Evolutionary conservation across 1,140 invertebrate genomes (phyloP).

Genomic region (Goniozus legneri): DNA sequence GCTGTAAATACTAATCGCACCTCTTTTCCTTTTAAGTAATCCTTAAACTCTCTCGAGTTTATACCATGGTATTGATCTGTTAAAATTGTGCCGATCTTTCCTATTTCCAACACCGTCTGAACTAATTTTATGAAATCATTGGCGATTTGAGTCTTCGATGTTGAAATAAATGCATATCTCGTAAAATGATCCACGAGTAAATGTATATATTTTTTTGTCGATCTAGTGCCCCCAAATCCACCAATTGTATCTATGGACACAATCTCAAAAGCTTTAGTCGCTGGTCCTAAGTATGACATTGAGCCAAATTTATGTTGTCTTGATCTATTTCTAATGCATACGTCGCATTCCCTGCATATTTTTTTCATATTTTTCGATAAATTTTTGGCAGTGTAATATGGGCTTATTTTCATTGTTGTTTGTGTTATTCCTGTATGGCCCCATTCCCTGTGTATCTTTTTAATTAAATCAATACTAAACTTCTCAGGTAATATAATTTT

Average conservation of each 20-base stretch:
- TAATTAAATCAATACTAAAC: background rate
- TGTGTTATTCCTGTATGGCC: background rate
- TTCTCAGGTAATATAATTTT: background rate
- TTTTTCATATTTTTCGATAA: background rate
- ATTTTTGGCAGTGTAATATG: background rate
- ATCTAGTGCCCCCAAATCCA: background rate
- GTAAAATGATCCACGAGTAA: constrained; percentile 3
- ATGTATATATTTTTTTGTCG: constrained; percentile 5
- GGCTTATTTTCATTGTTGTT: background rate
- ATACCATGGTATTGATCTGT: constrained; percentile 3
- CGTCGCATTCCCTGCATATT: background rate
- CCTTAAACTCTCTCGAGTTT: constrained; percentile 4
- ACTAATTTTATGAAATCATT: constrained; percentile 1
- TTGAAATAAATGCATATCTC: constrained; percentile 1
- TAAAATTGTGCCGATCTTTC: background rate
- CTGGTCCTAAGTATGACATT: constrained; percentile 1
- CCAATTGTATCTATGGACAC: constrained; percentile 6
- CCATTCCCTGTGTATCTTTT: background rate
- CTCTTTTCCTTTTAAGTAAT: background rate
- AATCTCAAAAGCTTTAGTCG: background rate
- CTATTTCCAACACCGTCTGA: background rate
- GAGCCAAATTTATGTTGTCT: background rate
- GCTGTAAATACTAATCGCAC: background rate
- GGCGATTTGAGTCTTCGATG: background rate
- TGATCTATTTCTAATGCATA: background rate